Evolutionary conservation across 2,113 vertebrate genomes (phyloP), one percentile per base, ranked within the genome.

Genomic region (Toxotes jaculatrix): DNA sequence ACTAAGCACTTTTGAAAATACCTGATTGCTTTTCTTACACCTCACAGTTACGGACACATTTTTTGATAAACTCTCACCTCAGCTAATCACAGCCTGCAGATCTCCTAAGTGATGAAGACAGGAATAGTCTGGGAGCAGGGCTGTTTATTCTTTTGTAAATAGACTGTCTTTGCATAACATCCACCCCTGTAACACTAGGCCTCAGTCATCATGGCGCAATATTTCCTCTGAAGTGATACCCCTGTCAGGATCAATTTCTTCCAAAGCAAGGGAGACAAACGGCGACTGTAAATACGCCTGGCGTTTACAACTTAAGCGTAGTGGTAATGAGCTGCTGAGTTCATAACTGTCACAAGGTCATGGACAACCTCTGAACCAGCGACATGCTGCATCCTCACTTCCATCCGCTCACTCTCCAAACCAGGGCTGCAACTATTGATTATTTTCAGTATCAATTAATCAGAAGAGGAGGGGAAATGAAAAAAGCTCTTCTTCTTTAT

Each of bases 241-340:
- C 31, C 62, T 31, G 45, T 57, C 53, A n/a, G 69, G 56, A 51
- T 64, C 38, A 56, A 21, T 63, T 40, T 47, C 31, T 36, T 62
- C 27, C 5, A 38, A 36, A n/a, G 31, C 32, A 13, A 60, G 3
- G 42, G 21, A 38, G 42, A 75, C 16, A 60, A 55, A 36, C 73
- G 61, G 60, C 64, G 66, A 68, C 79, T 79, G 55, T 45, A 16
- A 64, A 45, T 16, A 34, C 38, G 64, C 2, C 17, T 17, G 40
- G 49, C 1, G 12, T 85, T 80, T 65, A 76, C 45, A 61, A 32
- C 31, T 60, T 21, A 12, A 63, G 45, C 14, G 0, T 0, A 31
- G 43, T 67, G 32, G 4, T 14, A 73, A 84, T 72, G 71, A 82
- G 63, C 70, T 78, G 56, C 42, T 62, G 70, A 76, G 53, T 79